phyloP scores from a whole-genome alignment of 2,113 vertebrate species.

The Ceyx melanurus region DNA sequence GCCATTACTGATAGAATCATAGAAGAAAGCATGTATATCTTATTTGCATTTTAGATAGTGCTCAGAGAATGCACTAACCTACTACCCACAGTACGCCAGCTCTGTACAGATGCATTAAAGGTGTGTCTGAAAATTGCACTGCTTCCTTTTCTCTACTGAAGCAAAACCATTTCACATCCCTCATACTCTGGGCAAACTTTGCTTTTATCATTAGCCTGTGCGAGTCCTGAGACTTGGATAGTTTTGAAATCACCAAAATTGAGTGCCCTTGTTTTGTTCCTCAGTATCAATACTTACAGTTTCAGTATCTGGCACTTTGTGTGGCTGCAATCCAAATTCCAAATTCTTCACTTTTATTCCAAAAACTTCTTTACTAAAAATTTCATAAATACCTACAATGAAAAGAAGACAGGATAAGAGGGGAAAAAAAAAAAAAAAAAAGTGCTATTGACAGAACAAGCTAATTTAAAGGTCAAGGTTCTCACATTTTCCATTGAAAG shows the following conservation, averaged over 20 bases:
- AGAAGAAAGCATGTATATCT: not conserved
- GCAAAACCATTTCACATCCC: not conserved
- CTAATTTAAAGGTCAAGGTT: not conserved
- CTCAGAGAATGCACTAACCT: not conserved
- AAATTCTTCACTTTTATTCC: constrained; percentile 95
- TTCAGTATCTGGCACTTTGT: constrained; percentile 94
- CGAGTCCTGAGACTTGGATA: not conserved
- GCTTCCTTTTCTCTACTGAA: not conserved
- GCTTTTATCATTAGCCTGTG: fast-evolving
- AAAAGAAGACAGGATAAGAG: constrained; percentile 31
- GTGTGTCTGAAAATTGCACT: not conserved
- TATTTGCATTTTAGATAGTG: not conserved
- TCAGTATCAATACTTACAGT: constrained; percentile 79
- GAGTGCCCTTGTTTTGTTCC: not conserved
- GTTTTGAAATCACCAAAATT: not conserved
- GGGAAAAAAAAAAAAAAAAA: not conserved
- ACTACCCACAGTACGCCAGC: not conserved
- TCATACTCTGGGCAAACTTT: not conserved
- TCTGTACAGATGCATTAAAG: not conserved
- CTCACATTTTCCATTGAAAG: constrained; percentile 99
- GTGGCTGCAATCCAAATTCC: constrained; percentile 95
- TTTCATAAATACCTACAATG: constrained; percentile 95
- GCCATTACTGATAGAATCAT: too few relatives aligned
- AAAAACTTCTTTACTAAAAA: constrained; percentile 98
- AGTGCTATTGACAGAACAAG: not conserved